These are phyloP conservation scores for Poecilia picta DNA, from an alignment of 2,797 vertebrate species.

Conservation along the genomic window DNA sequence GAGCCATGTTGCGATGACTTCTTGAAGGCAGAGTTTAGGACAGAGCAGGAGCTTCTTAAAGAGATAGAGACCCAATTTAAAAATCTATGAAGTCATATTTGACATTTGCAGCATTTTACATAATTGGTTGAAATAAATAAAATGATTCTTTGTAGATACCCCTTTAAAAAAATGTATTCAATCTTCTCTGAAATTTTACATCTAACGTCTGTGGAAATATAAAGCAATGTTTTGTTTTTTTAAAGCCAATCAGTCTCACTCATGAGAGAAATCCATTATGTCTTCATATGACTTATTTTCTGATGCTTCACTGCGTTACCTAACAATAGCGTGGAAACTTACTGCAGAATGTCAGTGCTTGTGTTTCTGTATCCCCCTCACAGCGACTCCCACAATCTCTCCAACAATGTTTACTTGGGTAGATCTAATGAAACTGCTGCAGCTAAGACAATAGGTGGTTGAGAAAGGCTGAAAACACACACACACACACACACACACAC, in stretches of 20 bases:
- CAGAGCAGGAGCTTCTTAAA: no score
- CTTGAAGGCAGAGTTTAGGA: no score
- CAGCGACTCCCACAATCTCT: background rate
- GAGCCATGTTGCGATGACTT: no score
- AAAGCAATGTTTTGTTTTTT: background rate
- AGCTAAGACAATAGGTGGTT: constrained; percentile 11
- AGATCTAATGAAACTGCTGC: constrained; percentile 15
- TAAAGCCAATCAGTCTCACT: background rate
- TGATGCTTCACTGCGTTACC: constrained; percentile 10
- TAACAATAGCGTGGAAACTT: constrained; percentile 14
- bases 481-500: background rate
- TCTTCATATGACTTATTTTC: background rate
- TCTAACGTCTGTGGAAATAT: background rate
- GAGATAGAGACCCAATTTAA: no score
- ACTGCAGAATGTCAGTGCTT: constrained; percentile 7
- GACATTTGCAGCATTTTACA: no score
- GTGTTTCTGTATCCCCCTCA: constrained; percentile 6
- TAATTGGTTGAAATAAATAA: no score
- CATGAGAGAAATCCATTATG: background rate
- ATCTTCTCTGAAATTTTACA: background rate
- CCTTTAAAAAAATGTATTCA: background rate
- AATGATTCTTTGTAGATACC: no score
- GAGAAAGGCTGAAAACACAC: constrained; percentile 13
- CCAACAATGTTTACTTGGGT: constrained; percentile 2
- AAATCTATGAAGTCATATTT: no score